Conservation (phyloP, 2,113 vertebrate species). For the Polyodon spathula region DNA sequence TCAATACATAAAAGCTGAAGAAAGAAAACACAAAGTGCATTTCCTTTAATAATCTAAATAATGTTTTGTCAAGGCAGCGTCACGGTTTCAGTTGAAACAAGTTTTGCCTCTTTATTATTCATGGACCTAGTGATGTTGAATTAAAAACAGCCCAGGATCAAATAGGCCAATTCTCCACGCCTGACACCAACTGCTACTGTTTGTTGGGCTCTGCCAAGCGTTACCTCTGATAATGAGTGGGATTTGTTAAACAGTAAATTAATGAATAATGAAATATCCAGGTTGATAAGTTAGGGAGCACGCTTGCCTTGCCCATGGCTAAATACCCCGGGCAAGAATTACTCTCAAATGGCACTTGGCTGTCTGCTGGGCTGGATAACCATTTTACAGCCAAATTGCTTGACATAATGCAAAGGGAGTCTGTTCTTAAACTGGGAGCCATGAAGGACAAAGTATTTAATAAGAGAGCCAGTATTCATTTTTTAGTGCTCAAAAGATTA, state of each 20-base stretch:
- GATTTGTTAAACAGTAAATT: conserved; percentile 99
- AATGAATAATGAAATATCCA: conserved; percentile 99
- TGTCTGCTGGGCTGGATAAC: conserved; percentile 91
- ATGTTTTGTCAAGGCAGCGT: conserved; percentile 78
- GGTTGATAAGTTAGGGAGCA: conserved; percentile 86
- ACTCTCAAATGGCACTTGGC: conserved; percentile 82
- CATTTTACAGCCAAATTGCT: conserved; percentile 91
- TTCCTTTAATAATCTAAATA: conserved; percentile 16
- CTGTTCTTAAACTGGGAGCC: conserved; percentile 34
- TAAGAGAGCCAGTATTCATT: conserved; percentile 28
- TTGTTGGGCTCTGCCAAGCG: conserved; percentile 78
- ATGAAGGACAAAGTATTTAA: conserved; percentile 46
- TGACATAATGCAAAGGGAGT: conserved; percentile 74
- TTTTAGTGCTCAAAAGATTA: conserved; percentile 27
- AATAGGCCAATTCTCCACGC: conserved; percentile 97
- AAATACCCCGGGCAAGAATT: conserved; percentile 85
- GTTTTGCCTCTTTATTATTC: conserved; percentile 95
- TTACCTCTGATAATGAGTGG: conserved; percentile 95
- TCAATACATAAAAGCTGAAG: conserved; percentile 1
- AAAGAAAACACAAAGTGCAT: conserved; percentile 8
- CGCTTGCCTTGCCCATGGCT: conserved; percentile 85
- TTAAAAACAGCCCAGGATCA: conserved; percentile 91
- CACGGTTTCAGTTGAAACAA: conserved; percentile 90
- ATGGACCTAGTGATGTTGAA: conserved; percentile 87
- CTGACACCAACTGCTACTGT: conserved; percentile 93